These are phyloP conservation scores for Schrankia costaestrigalis DNA, from an alignment of 2,888 invertebrate genomes.

Conservation along the genomic window DNA sequence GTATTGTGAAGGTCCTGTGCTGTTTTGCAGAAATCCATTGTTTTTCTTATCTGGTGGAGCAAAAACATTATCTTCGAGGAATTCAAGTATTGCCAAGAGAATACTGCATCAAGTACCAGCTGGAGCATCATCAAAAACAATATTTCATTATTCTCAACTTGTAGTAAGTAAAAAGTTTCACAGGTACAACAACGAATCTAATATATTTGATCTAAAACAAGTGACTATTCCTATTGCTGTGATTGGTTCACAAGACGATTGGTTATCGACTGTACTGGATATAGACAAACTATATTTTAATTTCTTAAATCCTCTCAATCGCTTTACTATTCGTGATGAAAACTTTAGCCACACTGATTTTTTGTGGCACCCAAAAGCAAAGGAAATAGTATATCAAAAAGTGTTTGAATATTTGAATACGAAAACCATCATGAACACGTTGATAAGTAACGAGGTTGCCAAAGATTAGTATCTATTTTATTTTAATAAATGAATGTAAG, in stretches of 20 bases:
- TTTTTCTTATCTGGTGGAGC: conserved; percentile 52
- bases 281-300: conserved; percentile 48
- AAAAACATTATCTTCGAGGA: conserved; percentile 17
- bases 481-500: too few species aligned
- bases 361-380: conserved; percentile 48
- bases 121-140: conserved; percentile 57
- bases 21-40: conserved; percentile 58
- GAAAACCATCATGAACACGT: too few species aligned
- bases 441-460: too few species aligned
- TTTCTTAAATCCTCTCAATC: conserved; percentile 51
- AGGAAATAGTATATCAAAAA: conserved; percentile 44
- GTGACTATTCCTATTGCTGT: conserved; percentile 52
- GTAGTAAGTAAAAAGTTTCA: conserved; percentile 54
- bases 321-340: conserved; percentile 45
- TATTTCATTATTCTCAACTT: conserved; percentile 57
- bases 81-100: conserved; percentile 41
- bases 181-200: conserved; percentile 33
- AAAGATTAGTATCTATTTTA: too few species aligned
- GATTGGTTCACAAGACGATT: conserved; percentile 55
- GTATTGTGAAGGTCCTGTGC: conserved; percentile 44
- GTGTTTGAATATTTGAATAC: conserved; percentile 44
- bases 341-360: conserved; percentile 59
- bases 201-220: conserved; percentile 39
- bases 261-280: conserved; percentile 48
- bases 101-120: conserved; percentile 55